Evolutionary conservation across 2,888 invertebrate genomes (phyloP).

Genomic region (Allygus modestus): DNA sequence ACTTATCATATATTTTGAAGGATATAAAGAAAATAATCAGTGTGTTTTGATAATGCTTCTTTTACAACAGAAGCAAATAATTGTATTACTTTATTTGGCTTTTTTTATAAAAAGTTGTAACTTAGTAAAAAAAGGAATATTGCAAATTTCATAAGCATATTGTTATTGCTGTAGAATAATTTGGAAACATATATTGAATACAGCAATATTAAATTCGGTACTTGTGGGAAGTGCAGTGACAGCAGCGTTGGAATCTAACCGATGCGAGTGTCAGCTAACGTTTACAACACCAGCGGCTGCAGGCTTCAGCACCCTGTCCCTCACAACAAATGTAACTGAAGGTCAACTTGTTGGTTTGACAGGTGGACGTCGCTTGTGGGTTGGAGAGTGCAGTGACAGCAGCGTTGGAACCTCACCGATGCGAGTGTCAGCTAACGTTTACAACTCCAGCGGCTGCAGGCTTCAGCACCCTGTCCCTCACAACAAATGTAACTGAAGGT

Average conservation of each 20-base stretch:
- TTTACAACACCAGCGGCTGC: slow-evolving; percentile 96
- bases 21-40: too few species aligned
- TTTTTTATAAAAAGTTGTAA: too few species aligned
- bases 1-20: too few species aligned
- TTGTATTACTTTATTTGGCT: too few species aligned
- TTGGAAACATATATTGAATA: too few species aligned
- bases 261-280: slow-evolving; percentile 97
- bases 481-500: slow-evolving; percentile 65
- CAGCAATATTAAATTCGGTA: too few species aligned
- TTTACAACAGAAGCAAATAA: too few species aligned
- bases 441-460: slow-evolving; percentile 93
- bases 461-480: slow-evolving; percentile 58
- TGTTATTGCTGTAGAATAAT: too few species aligned
- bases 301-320: slow-evolving; percentile 55
- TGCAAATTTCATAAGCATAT: too few species aligned
- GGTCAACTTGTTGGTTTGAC: slow-evolving; percentile 44
- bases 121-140: too few species aligned
- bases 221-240: slow-evolving; percentile 91
- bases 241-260: slow-evolving; percentile 93
- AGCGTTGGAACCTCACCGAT: slow-evolving; percentile 96
- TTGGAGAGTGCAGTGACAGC: slow-evolving; percentile 86
- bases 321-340: slow-evolving; percentile 66
- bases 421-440: slow-evolving; percentile 96
- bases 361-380: slow-evolving; percentile 88
- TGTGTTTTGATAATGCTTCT: too few species aligned